phyloP scores from a whole-genome alignment of 2,888 invertebrate species.

The Caenorhabditis auriculariae region DNA sequence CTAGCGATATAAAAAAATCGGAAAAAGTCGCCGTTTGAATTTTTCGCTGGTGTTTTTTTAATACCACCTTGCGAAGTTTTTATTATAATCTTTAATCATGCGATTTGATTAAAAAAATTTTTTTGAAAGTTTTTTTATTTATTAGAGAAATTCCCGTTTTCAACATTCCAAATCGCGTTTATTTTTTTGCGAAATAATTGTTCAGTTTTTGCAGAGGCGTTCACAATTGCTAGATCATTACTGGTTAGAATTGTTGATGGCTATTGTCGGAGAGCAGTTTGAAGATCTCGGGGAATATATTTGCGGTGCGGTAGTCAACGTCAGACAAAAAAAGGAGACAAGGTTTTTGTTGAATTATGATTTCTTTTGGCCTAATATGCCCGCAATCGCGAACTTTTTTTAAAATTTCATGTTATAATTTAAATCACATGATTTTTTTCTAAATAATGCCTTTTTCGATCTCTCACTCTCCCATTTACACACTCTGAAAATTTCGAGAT shows the following conservation, averaged over 20 bases:
- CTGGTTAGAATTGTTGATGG: conserved; percentile 63
- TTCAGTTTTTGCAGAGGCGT: conserved; percentile 21
- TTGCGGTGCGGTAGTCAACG: conserved; percentile 93
- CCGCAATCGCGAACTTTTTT: neutral
- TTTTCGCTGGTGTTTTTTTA: too few species aligned
- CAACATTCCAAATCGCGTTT: too few species aligned
- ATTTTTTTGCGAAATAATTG: neutral
- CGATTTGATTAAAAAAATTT: too few species aligned
- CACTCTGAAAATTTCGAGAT: too few species aligned
- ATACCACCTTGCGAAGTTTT: too few species aligned
- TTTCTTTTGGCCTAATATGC: neutral
- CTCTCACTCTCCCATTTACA: too few species aligned
- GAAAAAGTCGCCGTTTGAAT: too few species aligned
- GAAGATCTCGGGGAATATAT: conserved; percentile 79
- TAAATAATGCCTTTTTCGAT: neutral
- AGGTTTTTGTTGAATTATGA: conserved; percentile 67
- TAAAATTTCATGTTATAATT: neutral
- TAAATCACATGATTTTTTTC: neutral
- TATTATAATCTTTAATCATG: too few species aligned
- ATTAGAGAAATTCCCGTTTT: too few species aligned
- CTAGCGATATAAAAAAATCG: too few species aligned
- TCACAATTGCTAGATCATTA: conserved; percentile 55
- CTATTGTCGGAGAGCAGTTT: conserved; percentile 95
- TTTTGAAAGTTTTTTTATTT: too few species aligned
- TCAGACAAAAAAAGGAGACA: conserved; percentile 88